Evolutionary conservation across 2,113 vertebrate genomes (phyloP).

Genomic region (Conger conger): DNA sequence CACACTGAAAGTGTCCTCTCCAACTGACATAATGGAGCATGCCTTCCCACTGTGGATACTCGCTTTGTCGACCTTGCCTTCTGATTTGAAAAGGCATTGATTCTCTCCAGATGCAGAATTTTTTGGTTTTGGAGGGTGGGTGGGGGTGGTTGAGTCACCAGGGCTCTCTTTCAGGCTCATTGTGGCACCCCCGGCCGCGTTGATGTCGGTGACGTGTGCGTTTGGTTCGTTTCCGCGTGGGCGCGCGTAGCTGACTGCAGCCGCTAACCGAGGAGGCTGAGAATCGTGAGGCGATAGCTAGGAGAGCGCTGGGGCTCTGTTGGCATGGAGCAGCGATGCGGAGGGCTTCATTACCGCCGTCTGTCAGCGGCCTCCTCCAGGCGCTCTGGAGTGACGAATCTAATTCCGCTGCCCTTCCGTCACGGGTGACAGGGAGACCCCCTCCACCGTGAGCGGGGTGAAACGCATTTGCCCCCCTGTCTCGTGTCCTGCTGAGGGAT

Average conservation of each 20-base stretch:
- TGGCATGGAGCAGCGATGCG: background rate
- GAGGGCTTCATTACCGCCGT: background rate
- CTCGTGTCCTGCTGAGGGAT: background rate
- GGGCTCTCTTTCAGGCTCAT: slow-evolving; percentile 32
- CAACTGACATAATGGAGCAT: background rate
- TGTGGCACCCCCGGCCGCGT: background rate
- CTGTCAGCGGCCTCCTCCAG: background rate
- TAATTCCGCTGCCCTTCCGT: background rate
- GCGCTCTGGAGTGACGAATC: background rate
- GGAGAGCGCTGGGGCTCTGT: background rate
- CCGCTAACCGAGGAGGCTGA: too few relatives aligned
- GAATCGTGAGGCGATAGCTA: background rate
- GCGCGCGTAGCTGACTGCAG: too few relatives aligned
- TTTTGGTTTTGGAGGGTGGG: too few relatives aligned
- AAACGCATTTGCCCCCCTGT: slow-evolving; percentile 1
- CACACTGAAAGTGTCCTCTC: background rate
- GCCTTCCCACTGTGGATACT: slow-evolving; percentile 24
- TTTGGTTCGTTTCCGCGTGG: too few relatives aligned
- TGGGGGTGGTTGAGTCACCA: slow-evolving; percentile 18
- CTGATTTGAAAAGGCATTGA: slow-evolving; percentile 31
- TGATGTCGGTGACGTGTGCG: too few relatives aligned
- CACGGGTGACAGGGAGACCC: background rate
- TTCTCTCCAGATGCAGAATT: slow-evolving; percentile 17
- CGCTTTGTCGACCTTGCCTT: slow-evolving; percentile 42
- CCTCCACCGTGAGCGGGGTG: background rate